Percentiles rank a stretch among this genome's conserved stretches.
phyloP scores from a whole-genome alignment of 2,797 vertebrate genomes.

The Falco naumanni region DNA sequence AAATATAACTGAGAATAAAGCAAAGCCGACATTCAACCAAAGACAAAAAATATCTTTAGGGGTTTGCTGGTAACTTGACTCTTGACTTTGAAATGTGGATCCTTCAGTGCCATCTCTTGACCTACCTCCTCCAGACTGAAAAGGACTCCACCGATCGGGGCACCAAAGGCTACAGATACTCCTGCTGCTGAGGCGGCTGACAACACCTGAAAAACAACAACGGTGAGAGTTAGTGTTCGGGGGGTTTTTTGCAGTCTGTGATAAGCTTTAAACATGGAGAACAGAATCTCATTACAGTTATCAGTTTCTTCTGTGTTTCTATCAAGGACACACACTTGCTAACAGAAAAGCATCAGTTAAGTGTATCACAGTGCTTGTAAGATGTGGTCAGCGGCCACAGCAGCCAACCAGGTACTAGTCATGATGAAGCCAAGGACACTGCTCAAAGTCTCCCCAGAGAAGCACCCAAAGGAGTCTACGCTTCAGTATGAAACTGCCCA shows the following conservation, averaged over 20 bases:
- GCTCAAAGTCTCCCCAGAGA: not conserved
- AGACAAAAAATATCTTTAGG: not conserved
- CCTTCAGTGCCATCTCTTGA: not conserved
- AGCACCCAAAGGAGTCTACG: not conserved
- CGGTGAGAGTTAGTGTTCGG: not conserved
- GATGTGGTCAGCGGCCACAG: not conserved
- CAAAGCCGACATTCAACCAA: not conserved
- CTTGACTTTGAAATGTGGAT: not conserved
- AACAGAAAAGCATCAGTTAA: not conserved
- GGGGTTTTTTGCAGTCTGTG: not conserved
- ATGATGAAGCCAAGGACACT: rapidly evolving
- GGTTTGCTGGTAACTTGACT: not conserved
- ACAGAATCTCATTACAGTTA: not conserved
- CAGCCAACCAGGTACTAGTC: not conserved
- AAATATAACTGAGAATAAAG: not conserved
- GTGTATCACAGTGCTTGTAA: not conserved
- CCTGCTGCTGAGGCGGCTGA: conserved; percentile 97
- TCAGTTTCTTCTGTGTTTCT: not conserved
- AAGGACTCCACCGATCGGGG: conserved; percentile 97
- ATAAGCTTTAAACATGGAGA: not conserved
- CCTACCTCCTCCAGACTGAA: conserved; percentile 98
- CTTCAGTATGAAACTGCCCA: not conserved
- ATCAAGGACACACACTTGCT: not conserved
- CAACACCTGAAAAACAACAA: conserved; percentile 84
- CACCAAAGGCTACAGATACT: conserved; percentile 97